Evolutionary conservation across 2,113 vertebrate species (phyloP).

Genomic region (Carollia perspicillata): DNA sequence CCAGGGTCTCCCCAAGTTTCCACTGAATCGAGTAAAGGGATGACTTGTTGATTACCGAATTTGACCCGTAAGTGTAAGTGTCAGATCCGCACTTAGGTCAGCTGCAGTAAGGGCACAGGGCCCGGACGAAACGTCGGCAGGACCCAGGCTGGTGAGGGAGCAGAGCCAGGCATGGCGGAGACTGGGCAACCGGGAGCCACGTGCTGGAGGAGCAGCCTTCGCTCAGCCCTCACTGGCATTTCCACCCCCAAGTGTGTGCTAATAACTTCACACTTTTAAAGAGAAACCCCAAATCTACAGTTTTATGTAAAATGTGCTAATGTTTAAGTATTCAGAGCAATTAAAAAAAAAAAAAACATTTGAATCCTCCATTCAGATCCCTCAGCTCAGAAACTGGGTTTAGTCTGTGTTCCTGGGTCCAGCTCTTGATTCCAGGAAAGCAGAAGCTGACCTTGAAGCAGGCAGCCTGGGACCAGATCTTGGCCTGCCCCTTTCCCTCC

Average conservation of each 20-base stretch:
- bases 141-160: not conserved
- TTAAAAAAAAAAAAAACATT: not conserved
- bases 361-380: not conserved
- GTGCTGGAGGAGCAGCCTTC: not conserved
- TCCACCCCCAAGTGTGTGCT: not conserved
- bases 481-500: not conserved
- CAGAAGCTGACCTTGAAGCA: not conserved
- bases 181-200: not conserved
- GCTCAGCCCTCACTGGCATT: not conserved
- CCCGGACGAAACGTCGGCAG: not conserved
- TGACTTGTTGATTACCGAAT: not conserved
- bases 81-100: not conserved
- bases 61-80: not conserved
- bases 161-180: accelerated
- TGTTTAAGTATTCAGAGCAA: not conserved
- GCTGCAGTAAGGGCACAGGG: not conserved
- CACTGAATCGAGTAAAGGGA: not conserved
- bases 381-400: not conserved
- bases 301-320: not conserved
- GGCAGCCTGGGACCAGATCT: not conserved
- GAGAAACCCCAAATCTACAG: not conserved
- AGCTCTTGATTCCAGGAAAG: not conserved
- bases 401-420: not conserved
- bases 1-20: not conserved
- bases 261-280: not conserved